These are phyloP conservation scores for Pterostichus madidus DNA, from an alignment of 2,888 invertebrate genomes.

Conservation along the genomic window DNA sequence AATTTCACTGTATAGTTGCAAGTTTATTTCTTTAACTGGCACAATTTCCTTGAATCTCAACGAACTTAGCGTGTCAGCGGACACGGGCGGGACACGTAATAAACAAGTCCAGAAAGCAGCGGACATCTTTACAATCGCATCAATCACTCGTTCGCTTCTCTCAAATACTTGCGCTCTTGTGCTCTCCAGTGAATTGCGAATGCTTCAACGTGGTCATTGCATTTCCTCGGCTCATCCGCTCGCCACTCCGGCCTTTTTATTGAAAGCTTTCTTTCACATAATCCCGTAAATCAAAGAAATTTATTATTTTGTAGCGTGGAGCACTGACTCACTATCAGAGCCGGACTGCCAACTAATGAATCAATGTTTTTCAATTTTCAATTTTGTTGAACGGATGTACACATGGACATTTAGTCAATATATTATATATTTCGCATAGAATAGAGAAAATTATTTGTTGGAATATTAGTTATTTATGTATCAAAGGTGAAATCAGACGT, in stretches of 20 bases:
- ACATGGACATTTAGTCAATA: no score
- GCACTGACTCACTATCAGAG: constrained; percentile 25
- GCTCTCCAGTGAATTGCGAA: constrained; percentile 44
- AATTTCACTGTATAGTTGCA: constrained; percentile 16
- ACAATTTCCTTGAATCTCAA: constrained; percentile 35
- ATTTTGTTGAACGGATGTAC: no score
- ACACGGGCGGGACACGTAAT: no score
- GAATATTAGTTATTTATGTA: no score
- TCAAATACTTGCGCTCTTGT: constrained; percentile 49
- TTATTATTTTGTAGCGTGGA: constrained; percentile 60
- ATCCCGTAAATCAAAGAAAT: constrained; percentile 65
- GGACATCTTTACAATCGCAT: constrained; percentile 54
- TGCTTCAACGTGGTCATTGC: constrained; percentile 9
- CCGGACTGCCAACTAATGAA: no score
- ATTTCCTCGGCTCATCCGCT: constrained; percentile 45
- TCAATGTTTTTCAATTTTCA: no score
- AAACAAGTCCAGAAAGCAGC: constrained; percentile 48
- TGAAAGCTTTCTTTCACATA: constrained; percentile 62
- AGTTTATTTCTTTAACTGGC: neutral
- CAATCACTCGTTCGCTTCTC: constrained; percentile 36
- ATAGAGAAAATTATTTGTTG: no score
- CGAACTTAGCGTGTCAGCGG: constrained; percentile 43
- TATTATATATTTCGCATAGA: no score
- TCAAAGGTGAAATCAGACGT: no score
- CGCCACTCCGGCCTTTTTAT: constrained; percentile 51